Percentiles rank a stretch among this genome's conserved stretches.
phyloP scores from a whole-genome alignment of 2,888 invertebrate genomes.

The Machimus atricapillus region DNA sequence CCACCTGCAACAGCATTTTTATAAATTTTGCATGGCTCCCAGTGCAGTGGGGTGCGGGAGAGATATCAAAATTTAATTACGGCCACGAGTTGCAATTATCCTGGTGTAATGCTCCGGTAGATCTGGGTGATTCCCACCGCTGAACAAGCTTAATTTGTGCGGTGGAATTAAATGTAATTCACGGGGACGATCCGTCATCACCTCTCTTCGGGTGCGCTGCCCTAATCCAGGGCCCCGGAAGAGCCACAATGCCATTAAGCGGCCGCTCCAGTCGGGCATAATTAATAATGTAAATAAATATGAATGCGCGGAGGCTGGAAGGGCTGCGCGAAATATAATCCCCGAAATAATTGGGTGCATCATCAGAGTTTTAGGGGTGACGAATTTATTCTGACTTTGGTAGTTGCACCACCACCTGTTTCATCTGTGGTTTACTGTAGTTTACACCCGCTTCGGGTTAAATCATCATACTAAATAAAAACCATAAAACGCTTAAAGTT shows the following conservation, averaged over 20 bases:
- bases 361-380: not conserved
- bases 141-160: not conserved
- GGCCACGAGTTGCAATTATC: not conserved
- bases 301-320: not conserved
- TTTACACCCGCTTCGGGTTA: not conserved
- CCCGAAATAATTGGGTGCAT: not conserved
- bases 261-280: not conserved
- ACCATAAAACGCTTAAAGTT: too few relatives aligned
- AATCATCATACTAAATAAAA: too few relatives aligned
- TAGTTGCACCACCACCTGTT: not conserved
- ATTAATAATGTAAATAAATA: not conserved
- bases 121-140: not conserved
- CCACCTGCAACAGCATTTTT: not conserved
- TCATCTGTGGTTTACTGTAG: not conserved
- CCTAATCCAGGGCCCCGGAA: not conserved
- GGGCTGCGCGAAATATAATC: not conserved
- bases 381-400: not conserved
- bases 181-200: not conserved
- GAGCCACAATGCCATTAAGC: not conserved
- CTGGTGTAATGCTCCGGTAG: not conserved
- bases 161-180: not conserved
- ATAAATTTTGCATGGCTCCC: not conserved
- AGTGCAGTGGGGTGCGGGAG: not conserved
- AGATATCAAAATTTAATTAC: not conserved
- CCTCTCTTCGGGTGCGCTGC: not conserved